A percentile compares a stretch with the other conserved stretches of the same genome.
Evolutionary conservation across 53 echinoderm and acorn worm species (phyloP).

Genomic region (Luidia sarsii): DNA sequence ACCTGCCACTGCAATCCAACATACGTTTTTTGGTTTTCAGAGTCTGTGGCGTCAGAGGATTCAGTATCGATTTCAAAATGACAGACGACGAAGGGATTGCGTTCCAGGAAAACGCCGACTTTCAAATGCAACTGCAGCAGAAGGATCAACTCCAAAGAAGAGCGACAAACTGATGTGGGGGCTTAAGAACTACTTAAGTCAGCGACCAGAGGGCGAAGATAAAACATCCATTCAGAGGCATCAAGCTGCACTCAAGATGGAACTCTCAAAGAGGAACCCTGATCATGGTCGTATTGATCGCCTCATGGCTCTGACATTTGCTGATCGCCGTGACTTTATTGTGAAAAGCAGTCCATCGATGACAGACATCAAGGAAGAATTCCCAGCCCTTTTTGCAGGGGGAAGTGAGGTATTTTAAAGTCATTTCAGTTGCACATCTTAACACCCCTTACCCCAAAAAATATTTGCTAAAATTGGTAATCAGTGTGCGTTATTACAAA

Average conservation of each 20-base stretch:
- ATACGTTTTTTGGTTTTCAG: conserved; percentile 32
- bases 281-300: conserved; percentile 5
- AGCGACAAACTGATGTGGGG: conserved; percentile 15
- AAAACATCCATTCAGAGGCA: conserved; percentile 15
- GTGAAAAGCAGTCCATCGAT: conserved; percentile 2
- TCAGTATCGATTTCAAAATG: conserved; percentile 46
- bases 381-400: conserved; percentile 26
- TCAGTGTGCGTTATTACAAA: neutral
- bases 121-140: neutral
- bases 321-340: conserved; percentile 31
- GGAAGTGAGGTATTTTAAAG: conserved; percentile 9
- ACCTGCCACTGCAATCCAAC: no score
- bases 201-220: conserved; percentile 42
- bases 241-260: neutral
- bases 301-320: conserved; percentile 32
- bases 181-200: conserved; percentile 27
- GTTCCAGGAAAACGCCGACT: conserved; percentile 26
- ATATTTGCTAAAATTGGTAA: neutral
- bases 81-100: neutral
- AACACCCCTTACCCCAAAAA: neutral
- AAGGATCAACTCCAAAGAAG: neutral
- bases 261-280: conserved; percentile 16
- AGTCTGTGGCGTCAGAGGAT: conserved; percentile 49
- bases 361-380: conserved; percentile 1
- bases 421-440: neutral